Conservation (phyloP, 2,888 invertebrate species). For the Suillia variegata region DNA sequence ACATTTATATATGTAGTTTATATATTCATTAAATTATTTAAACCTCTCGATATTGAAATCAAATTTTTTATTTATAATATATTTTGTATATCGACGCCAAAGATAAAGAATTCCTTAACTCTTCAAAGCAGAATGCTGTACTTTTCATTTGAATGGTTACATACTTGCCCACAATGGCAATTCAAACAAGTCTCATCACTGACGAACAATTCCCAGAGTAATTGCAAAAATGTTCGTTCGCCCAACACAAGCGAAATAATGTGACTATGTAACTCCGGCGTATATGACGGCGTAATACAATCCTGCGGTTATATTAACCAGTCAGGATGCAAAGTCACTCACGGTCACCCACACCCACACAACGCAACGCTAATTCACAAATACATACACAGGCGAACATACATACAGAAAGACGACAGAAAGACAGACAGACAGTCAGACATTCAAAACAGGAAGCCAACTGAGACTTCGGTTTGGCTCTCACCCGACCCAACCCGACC, state of each 20-base stretch:
- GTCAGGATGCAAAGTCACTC: conserved; percentile 57
- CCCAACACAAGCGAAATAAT: neutral
- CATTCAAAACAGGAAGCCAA: conserved; percentile 33
- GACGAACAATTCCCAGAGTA: too few species aligned
- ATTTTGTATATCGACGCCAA: too few species aligned
- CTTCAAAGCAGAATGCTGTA: too few species aligned
- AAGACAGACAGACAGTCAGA: conserved; percentile 18
- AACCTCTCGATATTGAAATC: too few species aligned
- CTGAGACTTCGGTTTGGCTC: conserved; percentile 11
- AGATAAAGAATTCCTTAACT: too few species aligned
- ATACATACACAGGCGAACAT: conserved; percentile 22
- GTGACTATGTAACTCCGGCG: conserved; percentile 18
- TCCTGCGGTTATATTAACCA: conserved; percentile 61
- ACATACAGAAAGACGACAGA: conserved; percentile 9
- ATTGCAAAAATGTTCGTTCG: neutral
- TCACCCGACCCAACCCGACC: conserved; percentile 1
- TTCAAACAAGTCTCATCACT: too few species aligned
- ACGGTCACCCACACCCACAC: conserved; percentile 29
- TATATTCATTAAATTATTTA: too few species aligned
- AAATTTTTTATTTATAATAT: too few species aligned
- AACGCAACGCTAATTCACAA: conserved; percentile 17
- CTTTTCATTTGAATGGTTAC: too few species aligned
- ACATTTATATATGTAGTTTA: too few species aligned
- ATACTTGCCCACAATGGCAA: too few species aligned
- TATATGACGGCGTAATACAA: conserved; percentile 39